Conservation (phyloP, 2,888 invertebrate genomes). For the Noctuana brunneofusca region DNA sequence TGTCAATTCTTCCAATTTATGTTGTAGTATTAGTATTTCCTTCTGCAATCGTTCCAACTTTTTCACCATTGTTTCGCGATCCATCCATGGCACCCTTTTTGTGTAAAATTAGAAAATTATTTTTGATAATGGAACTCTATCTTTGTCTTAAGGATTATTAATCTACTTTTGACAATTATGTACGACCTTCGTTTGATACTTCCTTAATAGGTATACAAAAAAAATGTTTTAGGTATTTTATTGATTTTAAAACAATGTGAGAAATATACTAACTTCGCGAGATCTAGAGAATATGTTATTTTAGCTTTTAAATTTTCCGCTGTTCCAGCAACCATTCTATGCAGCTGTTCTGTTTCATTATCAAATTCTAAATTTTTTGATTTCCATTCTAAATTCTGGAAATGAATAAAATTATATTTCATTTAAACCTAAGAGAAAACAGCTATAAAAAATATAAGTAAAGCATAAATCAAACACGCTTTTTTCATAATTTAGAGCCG, state of each 20-base stretch:
- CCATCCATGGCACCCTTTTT: conserved; percentile 68
- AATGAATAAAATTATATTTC: conserved; percentile 27
- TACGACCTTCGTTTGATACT: no score
- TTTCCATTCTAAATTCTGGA: conserved; percentile 69
- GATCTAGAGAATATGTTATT: conserved; percentile 57
- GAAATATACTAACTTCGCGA: conserved; percentile 58
- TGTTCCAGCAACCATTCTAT: conserved; percentile 58
- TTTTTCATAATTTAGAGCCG: no score
- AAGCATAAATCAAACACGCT: no score
- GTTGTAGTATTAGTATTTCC: conserved; percentile 59
- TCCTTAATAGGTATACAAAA: no score
- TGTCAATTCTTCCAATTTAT: conserved; percentile 56
- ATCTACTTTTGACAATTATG: no score
- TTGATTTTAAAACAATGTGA: not conserved
- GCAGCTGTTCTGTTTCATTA: conserved; percentile 62
- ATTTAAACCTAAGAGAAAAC: not conserved
- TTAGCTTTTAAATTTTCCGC: conserved; percentile 66
- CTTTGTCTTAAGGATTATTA: no score
- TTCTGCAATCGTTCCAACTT: conserved; percentile 66
- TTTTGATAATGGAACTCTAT: no score
- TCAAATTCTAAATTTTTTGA: conserved; percentile 63
- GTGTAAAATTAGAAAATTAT: not conserved
- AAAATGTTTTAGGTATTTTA: no score
- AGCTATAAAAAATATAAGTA: no score
- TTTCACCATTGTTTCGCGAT: conserved; percentile 62